Conservation (phyloP, 2,888 invertebrate species). For the Pseudoips prasinana region DNA sequence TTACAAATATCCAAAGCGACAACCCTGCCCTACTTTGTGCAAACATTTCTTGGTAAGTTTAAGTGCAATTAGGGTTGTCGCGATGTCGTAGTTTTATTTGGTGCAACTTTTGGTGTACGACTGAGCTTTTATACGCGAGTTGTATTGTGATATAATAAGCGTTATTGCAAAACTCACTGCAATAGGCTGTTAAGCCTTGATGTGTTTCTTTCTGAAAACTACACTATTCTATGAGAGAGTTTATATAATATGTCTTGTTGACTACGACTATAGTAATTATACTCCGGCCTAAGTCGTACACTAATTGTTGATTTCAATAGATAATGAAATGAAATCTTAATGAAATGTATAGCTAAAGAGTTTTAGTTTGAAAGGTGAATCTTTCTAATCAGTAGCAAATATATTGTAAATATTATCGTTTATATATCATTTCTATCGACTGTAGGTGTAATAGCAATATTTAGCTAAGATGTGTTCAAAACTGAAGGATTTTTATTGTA, state of each 20-base stretch:
- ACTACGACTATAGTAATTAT: too few relatives aligned
- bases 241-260: too few relatives aligned
- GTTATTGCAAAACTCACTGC: conserved; percentile 9
- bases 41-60: not conserved
- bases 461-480: conserved; percentile 80
- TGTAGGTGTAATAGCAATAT: conserved; percentile 69
- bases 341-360: conserved; percentile 56
- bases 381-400: conserved; percentile 54
- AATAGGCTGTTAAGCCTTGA: too few relatives aligned
- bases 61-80: conserved; percentile 14
- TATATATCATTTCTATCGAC: conserved; percentile 62
- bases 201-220: too few relatives aligned
- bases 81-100: conserved; percentile 28
- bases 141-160: conserved; percentile 3
- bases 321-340: conserved; percentile 42
- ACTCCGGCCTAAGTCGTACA: conserved; percentile 10
- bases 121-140: not conserved
- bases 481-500: conserved; percentile 59
- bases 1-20: conserved; percentile 38
- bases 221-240: too few relatives aligned
- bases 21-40: conserved; percentile 10
- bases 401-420: conserved; percentile 66
- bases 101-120: conserved; percentile 9
- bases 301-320: conserved; percentile 37
- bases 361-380: conserved; percentile 48